Percentiles rank a stretch among this genome's conserved stretches.
Conservation (phyloP, 2,888 invertebrate genomes). For the Polyommatus icarus region DNA sequence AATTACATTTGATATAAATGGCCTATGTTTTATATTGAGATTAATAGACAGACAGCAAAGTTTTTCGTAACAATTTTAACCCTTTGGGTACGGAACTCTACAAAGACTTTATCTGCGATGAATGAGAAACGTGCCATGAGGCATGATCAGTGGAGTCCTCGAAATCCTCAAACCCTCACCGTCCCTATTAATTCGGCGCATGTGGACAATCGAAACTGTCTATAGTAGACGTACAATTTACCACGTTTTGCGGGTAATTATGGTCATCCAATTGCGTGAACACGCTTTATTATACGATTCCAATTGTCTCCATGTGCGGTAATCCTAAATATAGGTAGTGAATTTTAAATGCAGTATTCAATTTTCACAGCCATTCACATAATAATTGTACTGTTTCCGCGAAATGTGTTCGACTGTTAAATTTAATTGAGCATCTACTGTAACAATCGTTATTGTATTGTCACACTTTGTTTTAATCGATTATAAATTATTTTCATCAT, state of each 20-base stretch:
- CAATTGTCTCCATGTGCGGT: conserved; percentile 48
- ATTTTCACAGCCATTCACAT: conserved; percentile 41
- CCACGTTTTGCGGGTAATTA: conserved; percentile 70
- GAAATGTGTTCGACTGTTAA: conserved; percentile 35
- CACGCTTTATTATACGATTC: conserved; percentile 52
- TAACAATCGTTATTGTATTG: conserved; percentile 27
- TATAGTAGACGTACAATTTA: conserved; percentile 57
- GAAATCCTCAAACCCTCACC: conserved; percentile 59
- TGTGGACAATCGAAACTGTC: conserved; percentile 64
- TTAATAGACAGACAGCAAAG: too few relatives aligned
- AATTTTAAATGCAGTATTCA: conserved; percentile 45
- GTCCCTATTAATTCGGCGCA: conserved; percentile 67
- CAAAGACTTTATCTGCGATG: conserved; percentile 38
- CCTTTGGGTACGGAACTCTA: background rate
- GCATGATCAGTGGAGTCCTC: conserved; percentile 64
- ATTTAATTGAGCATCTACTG: conserved; percentile 32
- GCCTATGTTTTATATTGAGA: too few relatives aligned
- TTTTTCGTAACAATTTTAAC: too few relatives aligned
- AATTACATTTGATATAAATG: too few relatives aligned
- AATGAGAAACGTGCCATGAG: conserved; percentile 53
- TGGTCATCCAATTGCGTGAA: conserved; percentile 57
- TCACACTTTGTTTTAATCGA: conserved; percentile 26
- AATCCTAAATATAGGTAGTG: conserved; percentile 45
- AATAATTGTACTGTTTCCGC: conserved; percentile 39
- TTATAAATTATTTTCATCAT: conserved; percentile 9